A percentile compares a stretch with the other conserved stretches of the same genome.
These are phyloP conservation scores for Chaetops frenatus DNA, from an alignment of 2,113 vertebrate genomes.

Conservation along the genomic window DNA sequence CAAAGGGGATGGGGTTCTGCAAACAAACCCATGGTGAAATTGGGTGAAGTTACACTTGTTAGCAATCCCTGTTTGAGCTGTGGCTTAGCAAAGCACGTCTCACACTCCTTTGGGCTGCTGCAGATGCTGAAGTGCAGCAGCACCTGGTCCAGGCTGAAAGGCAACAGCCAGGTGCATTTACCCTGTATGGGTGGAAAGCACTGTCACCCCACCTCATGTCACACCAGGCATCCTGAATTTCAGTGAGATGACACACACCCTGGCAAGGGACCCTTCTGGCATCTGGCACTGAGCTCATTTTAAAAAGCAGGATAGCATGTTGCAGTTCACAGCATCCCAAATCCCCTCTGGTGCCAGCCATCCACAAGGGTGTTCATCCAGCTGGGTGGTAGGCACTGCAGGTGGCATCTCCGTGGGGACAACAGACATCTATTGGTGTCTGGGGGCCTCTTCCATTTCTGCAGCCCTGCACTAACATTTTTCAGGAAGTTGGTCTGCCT, in stretches of 20 bases:
- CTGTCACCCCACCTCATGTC: rapidly evolving
- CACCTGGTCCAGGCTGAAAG: neutral
- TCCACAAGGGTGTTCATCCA: neutral
- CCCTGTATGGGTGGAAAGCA: rapidly evolving
- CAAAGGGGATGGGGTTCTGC: rapidly evolving
- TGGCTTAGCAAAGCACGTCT: neutral
- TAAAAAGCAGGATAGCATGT: neutral
- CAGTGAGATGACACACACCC: neutral
- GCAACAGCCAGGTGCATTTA: neutral
- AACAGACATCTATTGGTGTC: neutral
- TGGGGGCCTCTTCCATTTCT: neutral
- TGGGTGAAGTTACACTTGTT: neutral
- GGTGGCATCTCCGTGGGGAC: neutral
- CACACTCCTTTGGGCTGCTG: neutral
- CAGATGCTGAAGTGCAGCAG: neutral
- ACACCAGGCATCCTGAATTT: rapidly evolving
- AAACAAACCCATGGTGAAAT: neutral
- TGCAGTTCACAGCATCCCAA: neutral
- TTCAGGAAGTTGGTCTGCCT: neutral
- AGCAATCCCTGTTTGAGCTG: neutral
- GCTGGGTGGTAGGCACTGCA: rapidly evolving
- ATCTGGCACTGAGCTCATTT: neutral
- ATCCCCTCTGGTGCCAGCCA: neutral
- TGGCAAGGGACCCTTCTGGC: neutral
- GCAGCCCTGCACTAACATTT: neutral